phyloP scores from a whole-genome alignment of 1,140 invertebrate species.

The Leucophenga varia region DNA sequence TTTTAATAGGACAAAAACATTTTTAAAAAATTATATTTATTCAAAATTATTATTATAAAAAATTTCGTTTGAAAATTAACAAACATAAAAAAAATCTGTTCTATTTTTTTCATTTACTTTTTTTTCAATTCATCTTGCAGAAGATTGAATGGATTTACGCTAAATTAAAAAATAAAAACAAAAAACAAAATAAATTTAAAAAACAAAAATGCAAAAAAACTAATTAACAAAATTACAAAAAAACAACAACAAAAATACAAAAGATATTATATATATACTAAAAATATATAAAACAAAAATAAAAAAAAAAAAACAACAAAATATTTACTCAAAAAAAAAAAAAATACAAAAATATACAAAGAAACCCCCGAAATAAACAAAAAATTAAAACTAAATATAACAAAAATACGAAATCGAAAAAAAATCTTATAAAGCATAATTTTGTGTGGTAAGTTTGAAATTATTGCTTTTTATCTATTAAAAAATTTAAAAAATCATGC shows the following conservation, averaged over 20 bases:
- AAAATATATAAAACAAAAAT: constrained; percentile 33
- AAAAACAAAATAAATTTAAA: constrained; percentile 18
- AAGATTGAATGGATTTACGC: constrained; percentile 56
- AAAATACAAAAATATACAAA: constrained; percentile 24
- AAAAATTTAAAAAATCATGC: constrained; percentile 21
- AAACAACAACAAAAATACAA: constrained; percentile 35
- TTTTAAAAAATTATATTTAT: too few species aligned
- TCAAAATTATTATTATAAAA: too few species aligned
- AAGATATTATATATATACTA: constrained; percentile 19
- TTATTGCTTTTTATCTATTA: constrained; percentile 45
- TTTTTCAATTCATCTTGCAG: constrained; percentile 52
- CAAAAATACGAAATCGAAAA: constrained; percentile 17
- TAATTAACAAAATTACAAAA: constrained; percentile 23
- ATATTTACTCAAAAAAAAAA: constrained; percentile 45
- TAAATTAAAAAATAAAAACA: constrained; percentile 28
- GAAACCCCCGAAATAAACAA: constrained; percentile 32
- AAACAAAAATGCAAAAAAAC: constrained; percentile 20
- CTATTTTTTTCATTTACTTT: constrained; percentile 53
- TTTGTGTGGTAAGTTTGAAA: constrained; percentile 57
- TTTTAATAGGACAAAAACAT: too few species aligned
- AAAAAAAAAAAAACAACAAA: constrained; percentile 42
- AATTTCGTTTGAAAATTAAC: too few species aligned
- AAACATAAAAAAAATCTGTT: constrained; percentile 42
- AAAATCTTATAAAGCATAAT: constrained; percentile 42
- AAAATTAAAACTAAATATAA: constrained; percentile 27